Conservation (phyloP, 2,797 vertebrate genomes). For the Hemitrygon akajei region DNA sequence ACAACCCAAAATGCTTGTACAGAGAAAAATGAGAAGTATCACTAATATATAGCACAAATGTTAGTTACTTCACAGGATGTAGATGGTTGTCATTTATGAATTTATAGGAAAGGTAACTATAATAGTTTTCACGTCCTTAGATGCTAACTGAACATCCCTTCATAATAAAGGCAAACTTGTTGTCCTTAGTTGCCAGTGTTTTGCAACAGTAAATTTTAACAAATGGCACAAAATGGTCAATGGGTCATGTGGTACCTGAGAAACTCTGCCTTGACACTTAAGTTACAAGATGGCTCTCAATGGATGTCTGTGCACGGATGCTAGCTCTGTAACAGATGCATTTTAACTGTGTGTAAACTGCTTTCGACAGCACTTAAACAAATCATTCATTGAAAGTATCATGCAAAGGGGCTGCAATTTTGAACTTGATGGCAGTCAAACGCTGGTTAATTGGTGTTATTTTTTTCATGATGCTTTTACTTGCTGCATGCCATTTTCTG, state of each 20-base stretch:
- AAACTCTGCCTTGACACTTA: slow-evolving; percentile 52
- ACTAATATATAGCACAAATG: background rate
- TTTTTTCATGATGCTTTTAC: slow-evolving; percentile 32
- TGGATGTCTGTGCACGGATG: slow-evolving; percentile 64
- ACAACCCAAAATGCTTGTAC: background rate
- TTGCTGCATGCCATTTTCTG: slow-evolving; percentile 27
- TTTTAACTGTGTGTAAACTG: slow-evolving; percentile 9
- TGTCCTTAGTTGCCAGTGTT: background rate
- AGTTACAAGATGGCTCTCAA: slow-evolving; percentile 75
- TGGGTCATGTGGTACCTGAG: slow-evolving; percentile 29
- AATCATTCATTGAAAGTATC: background rate
- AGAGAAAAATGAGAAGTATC: background rate
- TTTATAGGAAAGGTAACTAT: background rate
- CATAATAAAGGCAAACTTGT: background rate
- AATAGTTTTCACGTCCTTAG: background rate
- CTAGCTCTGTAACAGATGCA: slow-evolving; percentile 4
- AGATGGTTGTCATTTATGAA: background rate
- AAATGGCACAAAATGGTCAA: slow-evolving; percentile 7
- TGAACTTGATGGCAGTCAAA: slow-evolving; percentile 4
- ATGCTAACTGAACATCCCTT: background rate
- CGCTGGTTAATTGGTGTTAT: background rate
- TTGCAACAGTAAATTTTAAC: background rate
- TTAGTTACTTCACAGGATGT: background rate
- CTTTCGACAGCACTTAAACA: background rate
- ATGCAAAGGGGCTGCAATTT: background rate